These are phyloP conservation scores for Muschampia plurimacula DNA, from an alignment of 2,888 invertebrate species.

Conservation along the genomic window DNA sequence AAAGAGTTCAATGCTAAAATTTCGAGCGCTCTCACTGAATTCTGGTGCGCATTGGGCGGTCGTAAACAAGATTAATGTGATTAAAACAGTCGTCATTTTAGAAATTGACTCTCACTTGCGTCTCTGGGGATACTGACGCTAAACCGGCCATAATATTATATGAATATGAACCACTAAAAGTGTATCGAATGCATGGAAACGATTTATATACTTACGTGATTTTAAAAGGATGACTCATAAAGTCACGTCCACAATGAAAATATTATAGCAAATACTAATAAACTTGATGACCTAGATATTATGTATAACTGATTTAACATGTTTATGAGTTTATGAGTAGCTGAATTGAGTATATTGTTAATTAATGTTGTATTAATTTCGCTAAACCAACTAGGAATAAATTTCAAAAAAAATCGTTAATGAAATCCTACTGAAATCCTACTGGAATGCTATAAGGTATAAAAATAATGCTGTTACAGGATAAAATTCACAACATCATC, in stretches of 20 bases:
- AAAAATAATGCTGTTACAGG: too few relatives aligned
- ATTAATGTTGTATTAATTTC: too few relatives aligned
- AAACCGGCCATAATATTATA: constrained; percentile 11
- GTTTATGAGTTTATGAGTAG: too few relatives aligned
- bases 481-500: too few relatives aligned
- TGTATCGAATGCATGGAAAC: background rate
- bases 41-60: constrained; percentile 65
- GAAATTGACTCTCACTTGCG: constrained; percentile 3
- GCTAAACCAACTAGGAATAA: too few relatives aligned
- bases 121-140: constrained; percentile 20
- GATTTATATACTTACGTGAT: background rate
- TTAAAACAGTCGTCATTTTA: constrained; percentile 61
- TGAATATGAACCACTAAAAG: constrained; percentile 24
- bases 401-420: too few relatives aligned
- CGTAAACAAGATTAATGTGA: constrained; percentile 59
- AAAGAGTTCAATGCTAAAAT: constrained; percentile 76
- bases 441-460: too few relatives aligned
- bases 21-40: constrained; percentile 72
- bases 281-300: too few relatives aligned
- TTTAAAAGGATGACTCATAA: background rate
- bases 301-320: too few relatives aligned
- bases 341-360: too few relatives aligned
- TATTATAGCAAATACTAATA: too few relatives aligned
- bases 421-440: too few relatives aligned
- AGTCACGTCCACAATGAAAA: background rate